phyloP scores from a whole-genome alignment of 2,797 vertebrate species.

The Borostomias antarcticus region DNA sequence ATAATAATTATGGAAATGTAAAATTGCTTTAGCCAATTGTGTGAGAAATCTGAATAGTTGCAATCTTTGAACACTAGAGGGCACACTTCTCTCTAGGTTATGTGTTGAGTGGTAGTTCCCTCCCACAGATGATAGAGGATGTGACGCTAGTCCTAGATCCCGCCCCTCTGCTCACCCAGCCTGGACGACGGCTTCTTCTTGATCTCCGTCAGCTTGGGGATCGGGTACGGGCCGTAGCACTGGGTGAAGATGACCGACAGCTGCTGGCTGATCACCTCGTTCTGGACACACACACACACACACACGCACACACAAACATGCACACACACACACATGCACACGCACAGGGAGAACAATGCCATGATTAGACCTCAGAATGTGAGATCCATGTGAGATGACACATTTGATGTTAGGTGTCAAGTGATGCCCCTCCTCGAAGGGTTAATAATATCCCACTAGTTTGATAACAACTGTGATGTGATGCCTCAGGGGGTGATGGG shows the following conservation, averaged over 20 bases:
- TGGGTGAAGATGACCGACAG: slow-evolving; percentile 80
- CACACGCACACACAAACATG: no score
- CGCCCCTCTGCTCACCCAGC: slow-evolving; percentile 77
- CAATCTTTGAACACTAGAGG: slow-evolving; percentile 57
- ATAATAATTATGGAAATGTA: no score
- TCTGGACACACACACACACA: slow-evolving; percentile 61
- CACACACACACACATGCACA: not conserved
- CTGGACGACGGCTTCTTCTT: slow-evolving; percentile 78
- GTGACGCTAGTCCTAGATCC: no score
- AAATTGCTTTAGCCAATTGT: not conserved
- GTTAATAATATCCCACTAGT: no score
- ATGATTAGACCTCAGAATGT: not conserved
- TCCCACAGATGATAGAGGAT: no score
- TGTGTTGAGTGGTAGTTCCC: no score
- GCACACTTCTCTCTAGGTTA: slow-evolving; percentile 13
- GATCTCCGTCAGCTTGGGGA: slow-evolving; percentile 81
- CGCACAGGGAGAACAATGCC: not conserved
- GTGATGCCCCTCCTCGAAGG: no score
- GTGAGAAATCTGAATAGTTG: not conserved
- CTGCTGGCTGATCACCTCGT: slow-evolving; percentile 83
- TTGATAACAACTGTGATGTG: no score
- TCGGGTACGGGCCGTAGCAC: slow-evolving; percentile 83
- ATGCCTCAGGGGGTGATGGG: no score
- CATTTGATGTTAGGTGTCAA: no score
- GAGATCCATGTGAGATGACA: not conserved